Percentiles rank a stretch among this genome's conserved stretches.
These are phyloP conservation scores for Sapayoa aenigma DNA, from an alignment of 2,113 vertebrate genomes.

Conservation along the genomic window DNA sequence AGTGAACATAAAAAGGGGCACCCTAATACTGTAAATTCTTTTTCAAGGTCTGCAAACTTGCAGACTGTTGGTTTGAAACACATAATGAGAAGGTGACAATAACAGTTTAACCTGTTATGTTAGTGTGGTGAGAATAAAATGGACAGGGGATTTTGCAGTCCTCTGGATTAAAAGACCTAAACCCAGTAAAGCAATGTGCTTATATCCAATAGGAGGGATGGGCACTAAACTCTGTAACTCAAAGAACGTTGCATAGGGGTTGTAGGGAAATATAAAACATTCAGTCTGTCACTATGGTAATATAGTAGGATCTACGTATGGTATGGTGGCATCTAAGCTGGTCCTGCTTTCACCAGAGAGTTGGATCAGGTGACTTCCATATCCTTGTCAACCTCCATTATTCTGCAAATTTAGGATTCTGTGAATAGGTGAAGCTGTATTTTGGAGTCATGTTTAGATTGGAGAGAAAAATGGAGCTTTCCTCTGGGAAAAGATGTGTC, in stretches of 20 bases:
- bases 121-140: background rate
- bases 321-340: background rate
- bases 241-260: background rate
- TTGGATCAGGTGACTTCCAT: background rate
- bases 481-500: background rate
- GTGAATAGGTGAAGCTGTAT: background rate
- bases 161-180: background rate
- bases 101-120: background rate
- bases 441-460: background rate
- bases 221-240: background rate
- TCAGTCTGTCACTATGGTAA: background rate
- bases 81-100: background rate
- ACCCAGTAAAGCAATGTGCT: background rate
- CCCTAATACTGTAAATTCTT: background rate
- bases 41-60: background rate
- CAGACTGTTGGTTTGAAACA: background rate
- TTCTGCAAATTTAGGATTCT: background rate
- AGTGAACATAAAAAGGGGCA: background rate
- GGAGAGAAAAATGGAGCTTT: background rate
- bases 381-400: background rate
- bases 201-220: fast-evolving
- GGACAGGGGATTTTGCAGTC: background rate
- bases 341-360: background rate
- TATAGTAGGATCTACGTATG: background rate
- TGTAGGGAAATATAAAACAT: background rate